Percentiles rank a stretch among this genome's conserved stretches.
Evolutionary conservation across 30 jellyfish, hydroid and myxozoan species (phyloP).

Genomic region (Aurelia aurita): DNA sequence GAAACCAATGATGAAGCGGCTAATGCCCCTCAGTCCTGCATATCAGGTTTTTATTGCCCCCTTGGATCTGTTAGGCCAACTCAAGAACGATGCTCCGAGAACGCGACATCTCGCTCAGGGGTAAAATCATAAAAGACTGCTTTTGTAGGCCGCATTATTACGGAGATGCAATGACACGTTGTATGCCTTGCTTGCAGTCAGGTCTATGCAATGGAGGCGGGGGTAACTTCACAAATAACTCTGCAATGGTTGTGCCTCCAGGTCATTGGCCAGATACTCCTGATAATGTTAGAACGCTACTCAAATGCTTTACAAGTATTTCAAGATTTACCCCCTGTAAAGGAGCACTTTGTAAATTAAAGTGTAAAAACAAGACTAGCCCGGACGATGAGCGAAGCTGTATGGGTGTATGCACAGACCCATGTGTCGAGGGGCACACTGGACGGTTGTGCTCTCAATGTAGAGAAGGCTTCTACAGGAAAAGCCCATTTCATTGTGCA

Average conservation of each 20-base stretch:
- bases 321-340: conserved; percentile 95
- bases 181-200: conserved; percentile 89
- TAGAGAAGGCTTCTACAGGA: conserved; percentile 87
- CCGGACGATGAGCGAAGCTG: conserved; percentile 85
- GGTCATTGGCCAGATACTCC: conserved; percentile 99
- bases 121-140: conserved; percentile 84
- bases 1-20: conserved; percentile 93
- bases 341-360: conserved; percentile 86
- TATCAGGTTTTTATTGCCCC: conserved; percentile 97
- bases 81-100: conserved; percentile 95
- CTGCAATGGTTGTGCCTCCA: conserved; percentile 90
- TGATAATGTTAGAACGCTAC: conserved; percentile 54
- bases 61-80: conserved; percentile 99
- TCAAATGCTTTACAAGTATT: conserved; percentile 90
- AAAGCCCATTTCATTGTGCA: conserved; percentile 95
- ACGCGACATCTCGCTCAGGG: conserved; percentile 94
- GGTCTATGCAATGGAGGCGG: conserved; percentile 90
- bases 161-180: conserved; percentile 88
- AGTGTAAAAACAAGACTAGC: conserved; percentile 77
- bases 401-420: conserved; percentile 73
- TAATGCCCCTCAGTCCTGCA: conserved; percentile 97
- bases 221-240: conserved; percentile 67
- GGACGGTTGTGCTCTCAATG: conserved; percentile 98
- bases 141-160: conserved; percentile 82
- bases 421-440: conserved; percentile 94